Conservation (phyloP, 2,113 vertebrate genomes). For the Podilymbus podiceps region DNA sequence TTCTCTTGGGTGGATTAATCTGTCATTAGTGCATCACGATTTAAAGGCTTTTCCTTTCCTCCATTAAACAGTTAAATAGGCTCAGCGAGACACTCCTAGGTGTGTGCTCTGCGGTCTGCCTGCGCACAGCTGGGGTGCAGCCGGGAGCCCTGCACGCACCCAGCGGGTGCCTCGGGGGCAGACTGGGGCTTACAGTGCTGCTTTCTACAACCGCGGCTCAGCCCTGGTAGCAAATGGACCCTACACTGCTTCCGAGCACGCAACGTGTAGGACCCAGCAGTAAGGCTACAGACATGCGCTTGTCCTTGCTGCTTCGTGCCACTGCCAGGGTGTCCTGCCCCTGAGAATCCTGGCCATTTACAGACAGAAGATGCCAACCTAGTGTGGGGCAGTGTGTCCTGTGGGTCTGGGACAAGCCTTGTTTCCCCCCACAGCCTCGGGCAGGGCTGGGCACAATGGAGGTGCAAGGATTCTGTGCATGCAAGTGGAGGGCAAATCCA, state of each 20-base stretch:
- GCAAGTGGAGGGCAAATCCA: not conserved
- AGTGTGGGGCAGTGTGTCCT: too few species aligned
- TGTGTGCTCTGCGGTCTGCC: constrained; percentile 26
- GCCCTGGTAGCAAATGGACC: not conserved
- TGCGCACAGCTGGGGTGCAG: not conserved
- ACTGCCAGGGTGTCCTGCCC: not conserved
- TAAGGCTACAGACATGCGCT: not conserved
- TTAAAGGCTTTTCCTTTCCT: constrained; percentile 31
- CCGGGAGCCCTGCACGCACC: not conserved
- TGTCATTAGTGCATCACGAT: constrained; percentile 40
- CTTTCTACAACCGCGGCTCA: not conserved
- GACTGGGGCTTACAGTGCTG: not conserved
- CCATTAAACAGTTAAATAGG: not conserved
- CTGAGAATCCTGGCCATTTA: not conserved
- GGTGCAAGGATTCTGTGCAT: not conserved
- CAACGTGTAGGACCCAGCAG: not conserved
- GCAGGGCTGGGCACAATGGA: not conserved
- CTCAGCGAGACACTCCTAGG: not conserved
- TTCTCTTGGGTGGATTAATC: constrained; percentile 55
- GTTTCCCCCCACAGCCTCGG: not conserved
- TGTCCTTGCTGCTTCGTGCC: not conserved
- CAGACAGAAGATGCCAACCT: not conserved
- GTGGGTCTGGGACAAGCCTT: not conserved
- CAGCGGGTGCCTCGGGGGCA: fast-evolving
- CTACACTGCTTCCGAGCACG: fast-evolving